Base-by-base conservation (phyloP, 2,113 vertebrate genomes). In the Nothobranchius furzeri region DNA sequence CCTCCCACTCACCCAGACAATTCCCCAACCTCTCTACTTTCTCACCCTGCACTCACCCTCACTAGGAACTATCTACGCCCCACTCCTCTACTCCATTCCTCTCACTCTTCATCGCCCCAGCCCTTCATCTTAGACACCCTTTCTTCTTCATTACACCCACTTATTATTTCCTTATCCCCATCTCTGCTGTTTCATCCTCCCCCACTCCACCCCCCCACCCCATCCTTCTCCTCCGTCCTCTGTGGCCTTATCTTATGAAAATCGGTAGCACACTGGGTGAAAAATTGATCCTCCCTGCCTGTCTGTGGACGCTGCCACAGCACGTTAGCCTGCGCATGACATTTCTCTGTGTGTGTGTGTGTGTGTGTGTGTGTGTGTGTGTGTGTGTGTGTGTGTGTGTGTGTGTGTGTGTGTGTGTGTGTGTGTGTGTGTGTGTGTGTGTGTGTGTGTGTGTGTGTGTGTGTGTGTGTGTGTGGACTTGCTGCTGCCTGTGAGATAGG, bases 281-380 rank as follows among this genome's bases (percentile, higher is more conserved):
- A 90, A 90, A 91, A 91, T 90, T 88, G 88, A 91, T 91, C 91
- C 85, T 92, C 87, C 83, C 81, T 64, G 89, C 88, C 86, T 89
- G 89, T 90, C 89, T 87, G 82, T 88, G 88, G 87, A 90, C 85
- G 54, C 83, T 89, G 87, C 89, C 89, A 87, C 88, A 87, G 82
- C 42, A 71, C 81, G 87, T 90, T 89, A 89, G 87, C 79, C 63
- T 68, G 83, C 73, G 17, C 74, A 59, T 83, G 76, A 63, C 73
- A 67, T 70, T 72, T 69, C 55, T 73, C 75, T 59, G 60, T 75
- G 57, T 76, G 68, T 76, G 71, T 70, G 66, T 75, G 70, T 77
- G 72, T 78, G 73, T 64, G 78, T 65, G 66, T 82, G 71, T 76
- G 72, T 30, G 30, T 30, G 30, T 30, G 30, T 30, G 30, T 30